Evolutionary conservation across 2,797 vertebrate species (phyloP).

Genomic region (Crax fasciolata): DNA sequence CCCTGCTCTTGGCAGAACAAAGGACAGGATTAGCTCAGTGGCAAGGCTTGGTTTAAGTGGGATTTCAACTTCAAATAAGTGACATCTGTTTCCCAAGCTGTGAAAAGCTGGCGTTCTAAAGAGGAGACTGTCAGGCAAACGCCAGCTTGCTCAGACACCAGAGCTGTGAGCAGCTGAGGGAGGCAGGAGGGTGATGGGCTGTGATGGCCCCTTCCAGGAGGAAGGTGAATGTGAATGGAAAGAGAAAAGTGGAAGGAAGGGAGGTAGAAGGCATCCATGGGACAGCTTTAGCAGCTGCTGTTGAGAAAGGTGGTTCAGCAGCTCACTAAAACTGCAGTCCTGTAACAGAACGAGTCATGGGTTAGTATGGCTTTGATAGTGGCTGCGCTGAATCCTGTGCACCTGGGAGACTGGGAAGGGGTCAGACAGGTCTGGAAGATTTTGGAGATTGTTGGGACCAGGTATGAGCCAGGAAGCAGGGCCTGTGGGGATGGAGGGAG

Average conservation of each 20-base stretch:
- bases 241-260: not conserved
- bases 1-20: not conserved
- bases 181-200: not conserved
- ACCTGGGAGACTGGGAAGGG: not conserved
- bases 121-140: fast-evolving
- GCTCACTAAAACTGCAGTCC: not conserved
- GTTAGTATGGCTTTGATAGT: not conserved
- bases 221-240: not conserved
- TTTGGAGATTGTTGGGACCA: not conserved
- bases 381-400: fast-evolving
- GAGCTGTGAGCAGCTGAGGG: not conserved
- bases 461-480: not conserved
- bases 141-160: not conserved
- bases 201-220: not conserved
- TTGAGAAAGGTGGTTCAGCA: not conserved
- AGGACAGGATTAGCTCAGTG: not conserved
- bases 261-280: not conserved
- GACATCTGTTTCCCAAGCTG: slow-evolving; percentile 25
- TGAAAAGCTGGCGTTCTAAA: not conserved
- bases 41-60: not conserved
- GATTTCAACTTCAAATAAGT: not conserved
- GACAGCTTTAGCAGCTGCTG: not conserved
- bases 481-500: not conserved
- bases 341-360: not conserved
- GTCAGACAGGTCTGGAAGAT: not conserved